Conservation (phyloP, 2,797 vertebrate genomes). For the Lindbergichthys nudifrons region DNA sequence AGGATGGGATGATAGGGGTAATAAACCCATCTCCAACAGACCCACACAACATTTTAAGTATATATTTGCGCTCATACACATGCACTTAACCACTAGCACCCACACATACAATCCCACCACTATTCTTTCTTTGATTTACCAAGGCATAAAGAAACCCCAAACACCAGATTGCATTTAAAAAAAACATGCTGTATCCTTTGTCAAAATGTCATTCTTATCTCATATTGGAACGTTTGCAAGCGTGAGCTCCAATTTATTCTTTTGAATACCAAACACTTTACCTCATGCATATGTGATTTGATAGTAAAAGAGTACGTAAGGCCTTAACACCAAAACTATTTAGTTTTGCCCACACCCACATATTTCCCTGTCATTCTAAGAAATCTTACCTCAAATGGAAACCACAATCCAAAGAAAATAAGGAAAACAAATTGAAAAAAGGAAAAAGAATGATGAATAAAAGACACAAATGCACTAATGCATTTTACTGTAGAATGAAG, state of each 20-base stretch:
- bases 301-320: slow-evolving; percentile 21
- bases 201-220: slow-evolving; percentile 25
- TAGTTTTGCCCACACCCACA: slow-evolving; percentile 45
- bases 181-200: slow-evolving; percentile 54
- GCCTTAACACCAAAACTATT: slow-evolving; percentile 18
- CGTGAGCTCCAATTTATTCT: slow-evolving; percentile 20
- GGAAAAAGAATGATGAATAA: slow-evolving; percentile 75
- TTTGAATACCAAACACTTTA: slow-evolving; percentile 35
- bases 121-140: neutral
- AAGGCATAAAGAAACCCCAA: slow-evolving; percentile 15
- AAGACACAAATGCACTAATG: slow-evolving; percentile 67
- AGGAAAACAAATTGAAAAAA: slow-evolving; percentile 76
- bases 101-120: slow-evolving; percentile 11
- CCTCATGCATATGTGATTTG: slow-evolving; percentile 62
- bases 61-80: slow-evolving; percentile 54
- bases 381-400: slow-evolving; percentile 84
- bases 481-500: slow-evolving; percentile 56
- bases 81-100: slow-evolving; percentile 58
- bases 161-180: slow-evolving; percentile 36
- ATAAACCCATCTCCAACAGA: slow-evolving; percentile 25
- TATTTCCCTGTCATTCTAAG: slow-evolving; percentile 66
- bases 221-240: slow-evolving; percentile 33
- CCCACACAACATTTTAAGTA: slow-evolving; percentile 37
- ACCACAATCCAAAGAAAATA: slow-evolving; percentile 84
- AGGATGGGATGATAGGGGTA: slow-evolving; percentile 40